Percentiles rank a stretch among this genome's conserved stretches.
phyloP scores from a whole-genome alignment of 2,797 vertebrate species.

The Carcharodon carcharias region DNA sequence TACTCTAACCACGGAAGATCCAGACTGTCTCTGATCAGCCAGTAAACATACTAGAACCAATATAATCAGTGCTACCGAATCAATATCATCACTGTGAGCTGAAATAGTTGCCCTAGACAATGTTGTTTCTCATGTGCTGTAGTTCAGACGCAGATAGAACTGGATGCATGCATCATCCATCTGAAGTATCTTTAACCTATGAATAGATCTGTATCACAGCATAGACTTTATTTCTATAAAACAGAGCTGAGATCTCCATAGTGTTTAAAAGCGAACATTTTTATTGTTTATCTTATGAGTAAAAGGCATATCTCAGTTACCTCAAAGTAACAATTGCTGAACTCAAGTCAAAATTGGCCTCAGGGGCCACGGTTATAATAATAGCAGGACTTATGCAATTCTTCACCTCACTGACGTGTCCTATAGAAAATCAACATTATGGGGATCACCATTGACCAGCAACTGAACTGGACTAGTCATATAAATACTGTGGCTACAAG shows the following conservation, averaged over 20 bases:
- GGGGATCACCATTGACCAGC: neutral
- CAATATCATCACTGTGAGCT: conserved; percentile 11
- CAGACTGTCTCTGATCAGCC: neutral
- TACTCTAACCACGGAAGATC: neutral
- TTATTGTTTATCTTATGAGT: neutral
- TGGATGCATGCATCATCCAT: neutral
- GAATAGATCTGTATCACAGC: neutral
- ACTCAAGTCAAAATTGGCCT: neutral
- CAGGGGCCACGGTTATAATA: neutral
- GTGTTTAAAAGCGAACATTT: neutral
- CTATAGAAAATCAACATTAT: neutral
- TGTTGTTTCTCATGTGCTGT: neutral
- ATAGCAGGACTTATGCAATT: neutral
- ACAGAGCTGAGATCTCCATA: neutral
- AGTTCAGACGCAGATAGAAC: neutral
- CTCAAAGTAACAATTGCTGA: neutral
- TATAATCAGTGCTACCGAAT: neutral
- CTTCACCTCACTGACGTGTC: neutral
- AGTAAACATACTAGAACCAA: neutral
- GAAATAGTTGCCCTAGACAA: neutral
- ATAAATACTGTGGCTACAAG: neutral
- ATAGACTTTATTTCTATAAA: neutral
- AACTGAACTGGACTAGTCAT: neutral
- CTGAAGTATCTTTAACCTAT: neutral
- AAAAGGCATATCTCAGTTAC: neutral